phyloP scores from a whole-genome alignment of 2,113 vertebrate genomes.

The Platycercus adscitus region DNA sequence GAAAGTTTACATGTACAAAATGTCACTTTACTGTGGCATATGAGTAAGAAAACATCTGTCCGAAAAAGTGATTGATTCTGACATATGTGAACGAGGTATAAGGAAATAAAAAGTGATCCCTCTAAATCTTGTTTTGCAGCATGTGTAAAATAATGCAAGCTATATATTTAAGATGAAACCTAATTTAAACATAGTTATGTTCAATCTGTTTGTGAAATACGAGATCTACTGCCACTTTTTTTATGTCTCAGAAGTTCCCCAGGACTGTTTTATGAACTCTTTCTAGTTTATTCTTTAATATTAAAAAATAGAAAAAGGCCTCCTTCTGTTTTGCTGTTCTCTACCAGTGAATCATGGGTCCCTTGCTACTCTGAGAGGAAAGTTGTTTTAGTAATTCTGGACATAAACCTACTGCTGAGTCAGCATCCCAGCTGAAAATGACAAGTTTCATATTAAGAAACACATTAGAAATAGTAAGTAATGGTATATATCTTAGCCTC shows the following conservation, averaged over 20 bases:
- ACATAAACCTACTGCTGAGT: slow-evolving; percentile 73
- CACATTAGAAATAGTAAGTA: slow-evolving; percentile 56
- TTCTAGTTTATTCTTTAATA: slow-evolving; percentile 63
- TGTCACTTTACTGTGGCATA: not conserved
- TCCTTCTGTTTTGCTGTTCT: slow-evolving; percentile 55
- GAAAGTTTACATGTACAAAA: not conserved
- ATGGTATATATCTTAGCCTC: not conserved
- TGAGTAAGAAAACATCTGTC: slow-evolving; percentile 4
- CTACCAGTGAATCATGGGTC: slow-evolving; percentile 57
- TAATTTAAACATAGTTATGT: slow-evolving; percentile 4
- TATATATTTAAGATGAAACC: not conserved
- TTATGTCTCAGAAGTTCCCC: not conserved
- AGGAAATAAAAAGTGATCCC: slow-evolving; percentile 31
- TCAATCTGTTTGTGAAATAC: slow-evolving; percentile 19
- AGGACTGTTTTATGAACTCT: slow-evolving; percentile 34
- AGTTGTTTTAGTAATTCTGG: slow-evolving; percentile 76
- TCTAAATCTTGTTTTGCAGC: slow-evolving; percentile 22
- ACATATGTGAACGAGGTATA: slow-evolving; percentile 13
- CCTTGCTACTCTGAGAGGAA: slow-evolving; percentile 60
- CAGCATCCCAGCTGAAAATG: slow-evolving; percentile 59
- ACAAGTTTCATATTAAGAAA: slow-evolving; percentile 53
- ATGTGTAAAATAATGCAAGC: not conserved
- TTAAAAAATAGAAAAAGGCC: slow-evolving; percentile 56
- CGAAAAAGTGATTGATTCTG: slow-evolving; percentile 1
- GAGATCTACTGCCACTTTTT: not conserved